phyloP scores from a whole-genome alignment of 2,113 vertebrate genomes.

The Dromaius novaehollandiae region DNA sequence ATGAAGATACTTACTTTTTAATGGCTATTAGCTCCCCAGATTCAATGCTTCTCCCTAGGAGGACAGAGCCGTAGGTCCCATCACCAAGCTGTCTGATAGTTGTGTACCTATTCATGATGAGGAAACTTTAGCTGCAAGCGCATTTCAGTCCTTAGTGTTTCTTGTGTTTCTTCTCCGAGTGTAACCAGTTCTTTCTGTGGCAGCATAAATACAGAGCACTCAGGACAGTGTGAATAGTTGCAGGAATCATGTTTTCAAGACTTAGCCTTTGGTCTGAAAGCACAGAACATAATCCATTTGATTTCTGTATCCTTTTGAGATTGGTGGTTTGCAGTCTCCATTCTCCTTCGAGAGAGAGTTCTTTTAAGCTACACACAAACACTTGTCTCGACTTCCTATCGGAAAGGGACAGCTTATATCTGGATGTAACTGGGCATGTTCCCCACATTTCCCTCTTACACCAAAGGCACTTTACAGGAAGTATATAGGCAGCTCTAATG shows the following conservation, averaged over 20 bases:
- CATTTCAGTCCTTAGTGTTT: conserved; percentile 70
- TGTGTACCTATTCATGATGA: conserved; percentile 94
- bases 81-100: conserved; percentile 94
- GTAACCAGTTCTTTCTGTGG: conserved; percentile 90
- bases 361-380: background rate
- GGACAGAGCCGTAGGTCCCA: conserved; percentile 94
- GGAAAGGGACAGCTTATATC: background rate
- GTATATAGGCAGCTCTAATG: background rate
- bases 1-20: conserved; percentile 86
- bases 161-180: conserved; percentile 72
- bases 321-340: background rate
- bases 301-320: background rate
- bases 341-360: background rate
- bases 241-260: conserved; percentile 87
- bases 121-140: conserved; percentile 34
- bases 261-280: conserved; percentile 75
- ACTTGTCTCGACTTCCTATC: background rate
- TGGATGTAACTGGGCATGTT: background rate
- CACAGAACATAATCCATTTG: conserved; percentile 44
- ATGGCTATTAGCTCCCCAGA: conserved; percentile 96
- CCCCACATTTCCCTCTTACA: background rate
- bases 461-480: background rate
- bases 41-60: conserved; percentile 92
- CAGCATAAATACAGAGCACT: conserved; percentile 83
- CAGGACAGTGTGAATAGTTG: conserved; percentile 69